A percentile compares a stretch with the other conserved stretches of the same genome.
Evolutionary conservation across 2,888 invertebrate genomes (phyloP).

Genomic region (Girardia tigrina): DNA sequence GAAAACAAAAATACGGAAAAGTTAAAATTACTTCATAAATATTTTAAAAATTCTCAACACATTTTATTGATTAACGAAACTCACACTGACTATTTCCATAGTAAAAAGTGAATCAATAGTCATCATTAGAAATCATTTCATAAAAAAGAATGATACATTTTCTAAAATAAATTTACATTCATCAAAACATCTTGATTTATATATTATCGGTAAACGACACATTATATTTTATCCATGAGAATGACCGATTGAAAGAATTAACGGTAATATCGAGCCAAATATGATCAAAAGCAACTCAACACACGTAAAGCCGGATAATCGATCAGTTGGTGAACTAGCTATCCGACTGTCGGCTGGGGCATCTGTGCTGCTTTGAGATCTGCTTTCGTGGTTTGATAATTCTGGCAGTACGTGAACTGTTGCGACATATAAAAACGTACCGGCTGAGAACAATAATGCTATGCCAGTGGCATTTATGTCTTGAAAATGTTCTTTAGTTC

Average conservation of each 20-base stretch:
- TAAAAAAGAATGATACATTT: no score
- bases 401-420: conserved; percentile 96
- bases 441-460: conserved; percentile 94
- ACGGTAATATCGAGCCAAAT: conserved; percentile 70
- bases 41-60: no score
- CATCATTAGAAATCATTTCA: no score
- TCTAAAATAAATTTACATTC: no score
- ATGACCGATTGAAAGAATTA: conserved; percentile 77
- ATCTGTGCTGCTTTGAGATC: background rate
- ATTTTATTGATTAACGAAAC: no score
- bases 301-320: conserved; percentile 55
- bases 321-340: background rate
- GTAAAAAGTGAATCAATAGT: no score
- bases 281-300: conserved; percentile 70
- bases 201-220: no score
- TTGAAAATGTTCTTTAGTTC: conserved; percentile 74
- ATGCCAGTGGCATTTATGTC: conserved; percentile 83
- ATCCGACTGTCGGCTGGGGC: background rate
- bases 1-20: no score
- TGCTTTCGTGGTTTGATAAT: conserved; percentile 51
- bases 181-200: no score
- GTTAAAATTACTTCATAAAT: no score
- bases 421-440: conserved; percentile 93
- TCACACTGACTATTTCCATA: no score
- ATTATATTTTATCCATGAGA: conserved; percentile 64